phyloP scores from a whole-genome alignment of 2,888 invertebrate species.

The Thalpophila matura region DNA sequence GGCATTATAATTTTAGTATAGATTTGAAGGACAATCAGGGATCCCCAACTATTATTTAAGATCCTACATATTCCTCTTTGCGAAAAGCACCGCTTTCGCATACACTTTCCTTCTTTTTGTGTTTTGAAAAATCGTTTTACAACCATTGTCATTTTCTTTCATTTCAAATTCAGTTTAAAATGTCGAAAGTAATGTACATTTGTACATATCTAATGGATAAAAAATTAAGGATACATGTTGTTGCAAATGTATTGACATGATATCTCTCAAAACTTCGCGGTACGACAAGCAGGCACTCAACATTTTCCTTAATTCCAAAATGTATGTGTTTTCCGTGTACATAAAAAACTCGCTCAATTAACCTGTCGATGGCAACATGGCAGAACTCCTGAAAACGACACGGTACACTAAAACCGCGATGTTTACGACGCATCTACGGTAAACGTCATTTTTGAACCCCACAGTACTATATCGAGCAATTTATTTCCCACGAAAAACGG shows the following conservation, averaged over 20 bases:
- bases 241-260: conserved; percentile 31
- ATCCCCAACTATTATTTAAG: too few relatives aligned
- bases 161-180: too few relatives aligned
- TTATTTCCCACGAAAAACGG: conserved; percentile 69
- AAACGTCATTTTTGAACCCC: conserved; percentile 64
- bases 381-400: conserved; percentile 48
- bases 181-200: too few relatives aligned
- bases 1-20: too few relatives aligned
- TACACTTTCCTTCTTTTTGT: too few relatives aligned
- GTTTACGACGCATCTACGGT: conserved; percentile 54
- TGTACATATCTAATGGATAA: too few relatives aligned
- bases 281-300: conserved; percentile 16
- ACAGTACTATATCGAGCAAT: conserved; percentile 67
- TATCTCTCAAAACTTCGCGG: conserved; percentile 30
- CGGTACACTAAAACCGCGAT: conserved; percentile 48
- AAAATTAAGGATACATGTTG: conserved; percentile 17
- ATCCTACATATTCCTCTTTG: too few relatives aligned
- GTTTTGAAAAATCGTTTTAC: too few relatives aligned
- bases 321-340: conserved; percentile 34
- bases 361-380: conserved; percentile 58
- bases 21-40: too few relatives aligned
- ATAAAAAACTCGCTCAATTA: conserved; percentile 58
- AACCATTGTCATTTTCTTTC: too few relatives aligned
- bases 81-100: too few relatives aligned
- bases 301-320: conserved; percentile 40